Conservation (phyloP, 2,888 invertebrate species). For the Fragum whitleyi region DNA sequence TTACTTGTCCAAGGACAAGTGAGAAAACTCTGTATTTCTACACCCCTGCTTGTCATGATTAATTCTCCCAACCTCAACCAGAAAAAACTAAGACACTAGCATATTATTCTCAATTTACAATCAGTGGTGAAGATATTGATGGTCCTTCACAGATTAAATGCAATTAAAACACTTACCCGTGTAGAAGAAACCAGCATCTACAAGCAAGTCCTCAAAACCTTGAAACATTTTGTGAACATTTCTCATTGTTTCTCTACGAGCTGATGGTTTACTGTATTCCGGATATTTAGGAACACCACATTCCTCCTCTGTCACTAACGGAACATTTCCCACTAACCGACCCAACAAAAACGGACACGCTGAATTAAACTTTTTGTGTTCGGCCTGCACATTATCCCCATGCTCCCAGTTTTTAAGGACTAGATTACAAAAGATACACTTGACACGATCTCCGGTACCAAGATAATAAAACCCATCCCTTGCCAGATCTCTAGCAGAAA, state of each 20-base stretch:
- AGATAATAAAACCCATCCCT: constrained; percentile 65
- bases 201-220: constrained; percentile 48
- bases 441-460: constrained; percentile 58
- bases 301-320: constrained; percentile 24
- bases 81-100: no score
- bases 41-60: no score
- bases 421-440: constrained; percentile 67
- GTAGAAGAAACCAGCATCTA: constrained; percentile 68
- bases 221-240: constrained; percentile 37
- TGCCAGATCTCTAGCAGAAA: constrained; percentile 59
- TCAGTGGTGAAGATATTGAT: no score
- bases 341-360: constrained; percentile 60
- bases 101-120: no score
- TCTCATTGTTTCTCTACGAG: constrained; percentile 49
- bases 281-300: constrained; percentile 52
- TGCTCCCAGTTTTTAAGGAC: constrained; percentile 64
- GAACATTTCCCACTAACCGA: constrained; percentile 58
- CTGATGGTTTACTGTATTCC: constrained; percentile 51
- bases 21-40: no score
- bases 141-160: no score
- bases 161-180: constrained; percentile 51
- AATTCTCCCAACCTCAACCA: no score
- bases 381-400: constrained; percentile 58
- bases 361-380: constrained; percentile 61
- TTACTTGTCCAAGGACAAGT: no score